Conservation (phyloP, 64 coral and sea anemone species). For the Catalaphyllia jardinei region DNA sequence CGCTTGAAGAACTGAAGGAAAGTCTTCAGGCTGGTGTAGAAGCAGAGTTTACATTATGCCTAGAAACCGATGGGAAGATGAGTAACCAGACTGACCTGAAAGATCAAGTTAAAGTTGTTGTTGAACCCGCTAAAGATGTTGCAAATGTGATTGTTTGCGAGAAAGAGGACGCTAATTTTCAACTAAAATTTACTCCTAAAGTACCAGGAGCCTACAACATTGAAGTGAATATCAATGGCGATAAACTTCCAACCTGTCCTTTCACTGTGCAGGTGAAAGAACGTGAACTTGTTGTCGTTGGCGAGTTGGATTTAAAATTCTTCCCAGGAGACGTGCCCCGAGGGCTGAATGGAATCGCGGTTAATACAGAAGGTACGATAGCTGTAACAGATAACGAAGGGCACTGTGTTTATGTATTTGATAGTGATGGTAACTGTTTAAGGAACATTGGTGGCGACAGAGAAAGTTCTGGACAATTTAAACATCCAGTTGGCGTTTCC, state of each 20-base stretch:
- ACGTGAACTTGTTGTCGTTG: neutral
- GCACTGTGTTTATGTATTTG: slow-evolving; percentile 13
- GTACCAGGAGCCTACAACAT: slow-evolving; percentile 8
- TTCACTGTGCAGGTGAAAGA: neutral
- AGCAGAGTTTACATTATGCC: neutral
- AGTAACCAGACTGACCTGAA: neutral
- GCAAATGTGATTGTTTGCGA: neutral
- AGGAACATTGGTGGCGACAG: neutral
- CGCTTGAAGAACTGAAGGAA: neutral
- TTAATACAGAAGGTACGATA: slow-evolving; percentile 21
- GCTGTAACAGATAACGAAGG: neutral
- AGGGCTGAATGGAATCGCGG: neutral
- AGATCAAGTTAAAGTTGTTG: neutral
- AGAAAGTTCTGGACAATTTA: neutral
- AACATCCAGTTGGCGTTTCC: slow-evolving; percentile 11
- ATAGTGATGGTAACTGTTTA: slow-evolving; percentile 2
- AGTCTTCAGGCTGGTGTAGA: neutral
- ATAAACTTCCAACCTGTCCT: slow-evolving; percentile 30
- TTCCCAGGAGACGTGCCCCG: neutral
- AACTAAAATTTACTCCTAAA: neutral
- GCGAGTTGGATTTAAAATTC: neutral
- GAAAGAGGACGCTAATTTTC: neutral
- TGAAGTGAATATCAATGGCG: slow-evolving; percentile 28
- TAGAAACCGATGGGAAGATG: neutral
- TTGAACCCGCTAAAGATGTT: slow-evolving; percentile 12